phyloP scores from a whole-genome alignment of 1,140 invertebrate species.

The Linepithema humile region DNA sequence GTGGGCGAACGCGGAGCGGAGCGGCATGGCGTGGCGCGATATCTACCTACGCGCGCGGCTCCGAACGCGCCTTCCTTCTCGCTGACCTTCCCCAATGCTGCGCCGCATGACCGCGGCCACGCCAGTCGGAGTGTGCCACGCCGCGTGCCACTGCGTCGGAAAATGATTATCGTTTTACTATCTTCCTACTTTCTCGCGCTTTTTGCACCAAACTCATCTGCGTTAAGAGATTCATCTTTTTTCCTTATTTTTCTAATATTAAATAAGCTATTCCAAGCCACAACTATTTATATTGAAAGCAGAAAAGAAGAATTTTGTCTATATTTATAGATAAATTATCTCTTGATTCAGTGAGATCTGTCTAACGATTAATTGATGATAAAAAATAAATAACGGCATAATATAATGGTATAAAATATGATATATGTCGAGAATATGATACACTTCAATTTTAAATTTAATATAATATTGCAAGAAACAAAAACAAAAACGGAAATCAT shows the following conservation, averaged over 20 bases:
- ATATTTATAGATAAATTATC: background rate
- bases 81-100: slow-evolving; percentile 62
- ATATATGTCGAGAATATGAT: too few species aligned
- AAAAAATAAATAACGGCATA: too few species aligned
- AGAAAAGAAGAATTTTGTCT: background rate
- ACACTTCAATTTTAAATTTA: too few species aligned
- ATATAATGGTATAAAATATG: too few species aligned
- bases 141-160: slow-evolving; percentile 35
- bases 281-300: background rate
- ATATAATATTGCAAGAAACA: too few species aligned
- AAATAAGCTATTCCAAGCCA: background rate
- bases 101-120: slow-evolving; percentile 22
- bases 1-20: slow-evolving; percentile 41
- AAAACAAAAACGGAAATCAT: too few species aligned
- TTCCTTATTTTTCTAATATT: background rate
- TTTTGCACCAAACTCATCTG: background rate
- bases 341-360: background rate
- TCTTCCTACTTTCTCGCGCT: background rate
- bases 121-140: slow-evolving; percentile 20
- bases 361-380: background rate
- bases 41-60: slow-evolving; percentile 45
- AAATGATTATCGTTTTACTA: background rate
- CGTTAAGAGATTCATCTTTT: background rate
- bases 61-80: slow-evolving; percentile 32
- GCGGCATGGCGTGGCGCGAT: slow-evolving; percentile 4